phyloP scores from a whole-genome alignment of 2,888 invertebrate species.

The Doris montereyensis region DNA sequence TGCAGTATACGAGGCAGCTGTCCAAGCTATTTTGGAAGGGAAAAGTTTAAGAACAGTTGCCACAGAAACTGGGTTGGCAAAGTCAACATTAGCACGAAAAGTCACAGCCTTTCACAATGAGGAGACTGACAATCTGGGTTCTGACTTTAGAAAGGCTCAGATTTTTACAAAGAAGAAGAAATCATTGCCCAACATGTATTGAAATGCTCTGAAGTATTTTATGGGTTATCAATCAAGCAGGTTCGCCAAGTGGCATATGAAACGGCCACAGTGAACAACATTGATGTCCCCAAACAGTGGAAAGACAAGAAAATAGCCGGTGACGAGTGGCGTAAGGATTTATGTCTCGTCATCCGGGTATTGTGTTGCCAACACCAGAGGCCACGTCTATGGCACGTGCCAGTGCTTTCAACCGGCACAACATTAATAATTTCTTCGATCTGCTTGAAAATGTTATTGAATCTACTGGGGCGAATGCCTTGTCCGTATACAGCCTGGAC shows the following conservation, averaged over 20 bases:
- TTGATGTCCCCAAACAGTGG: background rate
- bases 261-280: background rate
- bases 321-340: background rate
- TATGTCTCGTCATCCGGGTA: background rate
- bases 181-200: background rate
- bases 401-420: constrained; percentile 45
- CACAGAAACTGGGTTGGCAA: too few relatives aligned
- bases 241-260: background rate
- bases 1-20: too few relatives aligned
- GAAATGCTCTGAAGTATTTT: background rate
- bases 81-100: too few relatives aligned
- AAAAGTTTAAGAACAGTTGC: too few relatives aligned
- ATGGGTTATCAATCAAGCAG: background rate
- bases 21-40: too few relatives aligned
- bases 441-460: constrained; percentile 35
- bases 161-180: background rate
- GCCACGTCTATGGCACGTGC: constrained; percentile 45
- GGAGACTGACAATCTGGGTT: too few relatives aligned
- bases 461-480: background rate
- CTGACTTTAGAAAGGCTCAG: background rate
- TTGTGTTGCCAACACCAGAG: constrained; percentile 41
- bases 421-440: constrained; percentile 39
- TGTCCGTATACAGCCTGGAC: constrained; percentile 7
- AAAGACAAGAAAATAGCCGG: background rate
- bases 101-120: too few relatives aligned